phyloP scores from a whole-genome alignment of 1,140 invertebrate species.

The Yoshiicerus persimilis region DNA sequence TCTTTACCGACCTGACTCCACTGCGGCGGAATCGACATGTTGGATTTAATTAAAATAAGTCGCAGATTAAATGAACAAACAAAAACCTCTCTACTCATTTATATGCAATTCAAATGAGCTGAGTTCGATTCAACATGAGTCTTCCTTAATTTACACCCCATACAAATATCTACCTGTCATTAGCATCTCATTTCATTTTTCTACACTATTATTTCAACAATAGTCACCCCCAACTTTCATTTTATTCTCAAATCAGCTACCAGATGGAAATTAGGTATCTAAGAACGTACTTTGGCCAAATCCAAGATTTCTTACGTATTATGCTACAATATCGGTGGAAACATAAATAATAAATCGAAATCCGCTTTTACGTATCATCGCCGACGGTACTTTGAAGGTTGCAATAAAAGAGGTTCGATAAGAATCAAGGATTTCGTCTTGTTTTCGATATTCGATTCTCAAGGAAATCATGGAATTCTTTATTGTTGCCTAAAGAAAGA shows the following conservation, averaged over 20 bases:
- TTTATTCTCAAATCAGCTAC: not conserved
- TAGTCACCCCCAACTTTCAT: not conserved
- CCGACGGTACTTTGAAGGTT: not conserved
- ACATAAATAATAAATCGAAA: not conserved
- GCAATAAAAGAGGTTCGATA: not conserved
- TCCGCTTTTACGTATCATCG: not conserved
- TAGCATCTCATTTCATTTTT: not conserved
- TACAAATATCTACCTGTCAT: not conserved
- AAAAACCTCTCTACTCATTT: not conserved
- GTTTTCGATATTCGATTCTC: conserved; percentile 1
- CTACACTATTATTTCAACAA: not conserved
- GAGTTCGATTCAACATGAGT: not conserved
- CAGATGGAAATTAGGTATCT: not conserved
- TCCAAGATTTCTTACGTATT: no score
- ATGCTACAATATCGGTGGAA: no score
- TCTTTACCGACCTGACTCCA: not conserved
- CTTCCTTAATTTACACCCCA: not conserved
- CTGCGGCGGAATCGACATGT: conserved; percentile 1
- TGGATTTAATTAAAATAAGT: conserved; percentile 15
- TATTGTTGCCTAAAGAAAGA: not conserved
- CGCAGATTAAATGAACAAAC: conserved; percentile 20
- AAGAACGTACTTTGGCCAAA: no score
- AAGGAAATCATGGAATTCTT: not conserved
- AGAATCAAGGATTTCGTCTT: not conserved
- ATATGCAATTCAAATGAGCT: not conserved